These are phyloP conservation scores for Saccopteryx bilineata DNA, from an alignment of 2,113 vertebrate species.

Conservation along the genomic window DNA sequence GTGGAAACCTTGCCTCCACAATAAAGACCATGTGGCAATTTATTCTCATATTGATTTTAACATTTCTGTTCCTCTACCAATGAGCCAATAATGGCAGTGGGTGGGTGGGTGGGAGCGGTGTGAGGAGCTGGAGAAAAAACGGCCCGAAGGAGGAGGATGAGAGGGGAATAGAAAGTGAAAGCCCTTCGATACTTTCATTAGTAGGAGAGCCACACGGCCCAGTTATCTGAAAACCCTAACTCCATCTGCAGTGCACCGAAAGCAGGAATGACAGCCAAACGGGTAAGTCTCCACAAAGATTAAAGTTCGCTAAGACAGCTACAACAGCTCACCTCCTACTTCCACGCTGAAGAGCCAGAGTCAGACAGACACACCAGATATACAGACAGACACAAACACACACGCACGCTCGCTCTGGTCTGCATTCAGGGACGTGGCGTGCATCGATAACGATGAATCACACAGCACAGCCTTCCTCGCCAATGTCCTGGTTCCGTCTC, in stretches of 20 bases:
- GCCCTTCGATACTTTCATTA: conserved; percentile 38
- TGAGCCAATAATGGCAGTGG: conserved; percentile 48
- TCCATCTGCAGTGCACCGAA: conserved; percentile 52
- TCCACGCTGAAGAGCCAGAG: background rate
- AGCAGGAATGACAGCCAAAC: conserved; percentile 73
- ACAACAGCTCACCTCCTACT: background rate
- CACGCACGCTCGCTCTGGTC: background rate
- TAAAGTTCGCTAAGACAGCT: conserved; percentile 56
- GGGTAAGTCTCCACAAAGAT: conserved; percentile 67
- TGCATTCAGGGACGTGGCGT: background rate
- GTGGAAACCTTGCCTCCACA: conserved; percentile 88
- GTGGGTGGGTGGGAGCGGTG: background rate
- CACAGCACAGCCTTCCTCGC: background rate
- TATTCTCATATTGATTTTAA: conserved; percentile 90
- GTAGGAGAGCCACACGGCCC: conserved; percentile 43
- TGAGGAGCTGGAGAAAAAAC: conserved; percentile 33
- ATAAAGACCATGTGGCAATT: conserved; percentile 88
- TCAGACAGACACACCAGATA: background rate
- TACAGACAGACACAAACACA: background rate
- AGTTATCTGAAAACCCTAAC: conserved; percentile 50
- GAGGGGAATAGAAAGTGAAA: conserved; percentile 44
- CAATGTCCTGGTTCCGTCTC: background rate
- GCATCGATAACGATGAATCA: too few species aligned
- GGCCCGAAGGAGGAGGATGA: conserved; percentile 27
- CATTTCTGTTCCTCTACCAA: conserved; percentile 79